These are phyloP conservation scores for Archegozetes longisetosus DNA, from an alignment of 1,140 invertebrate species.

Conservation along the genomic window DNA sequence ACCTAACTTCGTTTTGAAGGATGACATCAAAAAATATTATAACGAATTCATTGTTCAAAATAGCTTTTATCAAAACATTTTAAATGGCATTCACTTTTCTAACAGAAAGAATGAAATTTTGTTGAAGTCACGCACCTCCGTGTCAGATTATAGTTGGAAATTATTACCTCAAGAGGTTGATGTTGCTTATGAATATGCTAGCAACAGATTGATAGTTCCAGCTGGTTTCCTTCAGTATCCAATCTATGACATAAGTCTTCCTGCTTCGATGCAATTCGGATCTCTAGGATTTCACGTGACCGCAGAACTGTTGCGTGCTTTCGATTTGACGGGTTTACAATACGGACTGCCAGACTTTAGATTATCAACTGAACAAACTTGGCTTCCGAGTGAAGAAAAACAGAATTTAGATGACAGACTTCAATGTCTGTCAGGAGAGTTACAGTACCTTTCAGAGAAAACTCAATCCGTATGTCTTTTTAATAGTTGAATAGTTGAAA, in stretches of 20 bases:
- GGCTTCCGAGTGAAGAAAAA: not conserved
- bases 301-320: constrained; percentile 8
- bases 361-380: constrained; percentile 1
- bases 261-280: not conserved
- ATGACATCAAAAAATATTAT: constrained; percentile 1
- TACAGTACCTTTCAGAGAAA: not conserved
- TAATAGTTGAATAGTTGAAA: not conserved
- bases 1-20: constrained; percentile 6
- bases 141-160: not conserved
- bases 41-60: not conserved
- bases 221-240: not conserved
- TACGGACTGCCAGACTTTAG: constrained; percentile 9
- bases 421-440: not conserved
- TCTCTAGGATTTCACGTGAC: constrained; percentile 1
- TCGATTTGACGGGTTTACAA: constrained; percentile 8
- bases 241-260: not conserved
- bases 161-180: constrained; percentile 2
- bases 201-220: constrained; percentile 2
- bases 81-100: not conserved
- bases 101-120: constrained; percentile 10
- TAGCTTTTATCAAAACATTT: constrained; percentile 5
- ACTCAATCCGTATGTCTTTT: not conserved
- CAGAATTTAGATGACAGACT: not conserved
- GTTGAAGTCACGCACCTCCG: not conserved
- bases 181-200: constrained; percentile 5